phyloP scores from a whole-genome alignment of 2,888 invertebrate species.

The Sesia apiformis region DNA sequence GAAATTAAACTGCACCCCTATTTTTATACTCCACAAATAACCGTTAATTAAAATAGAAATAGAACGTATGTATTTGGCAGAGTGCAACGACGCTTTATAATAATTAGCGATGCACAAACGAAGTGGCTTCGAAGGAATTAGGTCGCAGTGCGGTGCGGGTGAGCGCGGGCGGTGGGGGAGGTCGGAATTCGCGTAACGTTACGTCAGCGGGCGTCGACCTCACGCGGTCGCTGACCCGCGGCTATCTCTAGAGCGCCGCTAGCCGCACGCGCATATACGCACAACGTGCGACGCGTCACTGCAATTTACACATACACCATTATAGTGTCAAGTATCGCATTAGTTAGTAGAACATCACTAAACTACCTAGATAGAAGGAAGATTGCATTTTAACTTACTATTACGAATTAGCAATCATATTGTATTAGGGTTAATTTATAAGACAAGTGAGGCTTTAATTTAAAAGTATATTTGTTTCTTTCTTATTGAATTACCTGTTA shows the following conservation, averaged over 20 bases:
- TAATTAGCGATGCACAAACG: conserved; percentile 69
- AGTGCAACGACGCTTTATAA: conserved; percentile 47
- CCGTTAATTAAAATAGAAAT: conserved; percentile 40
- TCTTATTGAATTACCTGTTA: no score
- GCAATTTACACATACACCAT: neutral
- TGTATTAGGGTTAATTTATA: no score
- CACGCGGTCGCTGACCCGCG: conserved; percentile 65
- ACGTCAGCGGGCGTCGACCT: conserved; percentile 72
- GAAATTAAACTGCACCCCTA: neutral
- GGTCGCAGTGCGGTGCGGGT: conserved; percentile 49
- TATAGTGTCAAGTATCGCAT: conserved; percentile 2
- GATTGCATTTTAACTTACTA: no score
- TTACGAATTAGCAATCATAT: no score
- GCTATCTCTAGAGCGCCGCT: conserved; percentile 63
- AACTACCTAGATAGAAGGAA: no score
- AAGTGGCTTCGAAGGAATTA: conserved; percentile 70
- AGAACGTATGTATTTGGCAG: conserved; percentile 29
- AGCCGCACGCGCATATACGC: conserved; percentile 52
- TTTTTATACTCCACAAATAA: neutral
- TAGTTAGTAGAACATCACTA: no score
- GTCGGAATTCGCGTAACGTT: conserved; percentile 71
- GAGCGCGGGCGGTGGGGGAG: conserved; percentile 25
- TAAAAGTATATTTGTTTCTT: no score
- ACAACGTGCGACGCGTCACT: conserved; percentile 9
- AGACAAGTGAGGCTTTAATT: no score